Evolutionary conservation across 2,888 invertebrate genomes (phyloP), one percentile per base, ranked within the genome.

Genomic region (Allygus modestus): DNA sequence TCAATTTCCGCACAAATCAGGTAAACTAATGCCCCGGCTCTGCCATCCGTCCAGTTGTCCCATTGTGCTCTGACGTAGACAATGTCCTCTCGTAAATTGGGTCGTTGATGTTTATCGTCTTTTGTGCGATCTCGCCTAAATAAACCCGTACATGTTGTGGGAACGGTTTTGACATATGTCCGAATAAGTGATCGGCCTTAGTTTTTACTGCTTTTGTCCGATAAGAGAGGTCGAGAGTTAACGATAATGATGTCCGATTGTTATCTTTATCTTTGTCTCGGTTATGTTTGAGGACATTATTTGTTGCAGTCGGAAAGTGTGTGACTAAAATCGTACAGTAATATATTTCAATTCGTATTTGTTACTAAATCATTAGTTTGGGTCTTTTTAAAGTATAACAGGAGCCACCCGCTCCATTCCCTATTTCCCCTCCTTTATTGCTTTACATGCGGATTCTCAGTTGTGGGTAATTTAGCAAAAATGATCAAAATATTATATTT

Each of bases 1-100:
- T 79, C 79, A 79, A 79, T 79, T 77, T 79, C 79, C 79, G 54
- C 58, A 79, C 79, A 79, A 79, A 79, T 79, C 79, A 79, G 79
- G 79, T 79, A 79, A 79, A 79, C 79, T 54, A 79, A 79, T 79
- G 79, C 37, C 33, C 37, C 20, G 31, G 0, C 26, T 43, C 23
- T 1, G 20, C 33, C 69, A 69, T 69, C 69, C 31, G 51, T 46
- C 77, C 77, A 1, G 23, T n/a, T 51, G 51, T 77, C 77, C 79
- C 75, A 43, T 77, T 71, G 71, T 71, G 69, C 23, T 73, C 33
- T 41, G 46, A 77, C 75, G 79, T 79, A 20, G 23, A 79, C 79
- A 31, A 51, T 33, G 37, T 33, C 28, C 28, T 15, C 54, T 37
- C 58, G 79, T 79, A 79, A 79, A 79, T 58, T 58, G 58, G 37